Conservation (phyloP, 1,140 invertebrate species). For the Globodera ellingtonae region DNA sequence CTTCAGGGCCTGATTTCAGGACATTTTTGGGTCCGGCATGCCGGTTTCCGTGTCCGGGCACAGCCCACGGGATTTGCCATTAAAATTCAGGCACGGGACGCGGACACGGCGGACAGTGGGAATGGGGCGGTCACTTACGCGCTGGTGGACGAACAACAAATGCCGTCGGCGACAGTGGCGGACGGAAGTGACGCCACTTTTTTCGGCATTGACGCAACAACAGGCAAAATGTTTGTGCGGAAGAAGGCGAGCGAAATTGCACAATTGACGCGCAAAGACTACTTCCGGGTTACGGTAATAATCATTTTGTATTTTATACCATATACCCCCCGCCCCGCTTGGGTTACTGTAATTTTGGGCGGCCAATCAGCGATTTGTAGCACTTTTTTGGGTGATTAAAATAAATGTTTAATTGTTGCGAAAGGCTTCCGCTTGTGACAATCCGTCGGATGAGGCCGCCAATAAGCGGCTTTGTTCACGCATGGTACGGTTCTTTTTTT, state of each 20-base stretch:
- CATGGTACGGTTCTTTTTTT: slow-evolving; percentile 30
- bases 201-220: slow-evolving; percentile 50
- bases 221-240: slow-evolving; percentile 53
- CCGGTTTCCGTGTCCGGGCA: too few species aligned
- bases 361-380: too few species aligned
- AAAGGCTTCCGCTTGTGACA: slow-evolving; percentile 53
- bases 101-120: slow-evolving; percentile 40
- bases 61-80: too few species aligned
- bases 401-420: not conserved
- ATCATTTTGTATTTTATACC: not conserved
- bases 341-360: too few species aligned
- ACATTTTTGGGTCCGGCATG: too few species aligned
- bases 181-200: slow-evolving; percentile 46
- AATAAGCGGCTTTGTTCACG: slow-evolving; percentile 53
- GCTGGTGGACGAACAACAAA: slow-evolving; percentile 41
- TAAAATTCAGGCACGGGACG: slow-evolving; percentile 27
- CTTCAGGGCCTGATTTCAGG: too few species aligned
- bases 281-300: slow-evolving; percentile 49
- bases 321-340: too few species aligned
- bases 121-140: slow-evolving; percentile 53
- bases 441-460: slow-evolving; percentile 38
- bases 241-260: slow-evolving; percentile 54
- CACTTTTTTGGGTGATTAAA: not conserved
- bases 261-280: slow-evolving; percentile 39
- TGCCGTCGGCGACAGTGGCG: slow-evolving; percentile 14